Evolutionary conservation across 2,797 vertebrate species (phyloP).

Genomic region (Lepidocolaptes lacrymiger): DNA sequence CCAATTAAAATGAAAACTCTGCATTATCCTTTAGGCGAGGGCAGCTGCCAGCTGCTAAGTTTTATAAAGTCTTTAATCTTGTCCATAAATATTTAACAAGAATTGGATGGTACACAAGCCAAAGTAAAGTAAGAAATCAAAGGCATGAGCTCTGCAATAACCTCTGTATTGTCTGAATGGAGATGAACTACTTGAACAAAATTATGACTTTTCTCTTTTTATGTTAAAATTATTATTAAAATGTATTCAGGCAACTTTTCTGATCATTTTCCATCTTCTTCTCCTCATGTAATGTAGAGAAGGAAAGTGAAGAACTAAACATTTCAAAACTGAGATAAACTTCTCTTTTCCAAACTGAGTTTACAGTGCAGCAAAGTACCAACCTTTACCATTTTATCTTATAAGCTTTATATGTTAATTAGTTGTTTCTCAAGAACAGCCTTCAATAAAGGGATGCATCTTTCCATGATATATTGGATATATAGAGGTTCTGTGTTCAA

Average conservation of each 20-base stretch:
- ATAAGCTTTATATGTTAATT: background rate
- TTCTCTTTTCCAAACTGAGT: background rate
- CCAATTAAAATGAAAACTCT: slow-evolving; percentile 83
- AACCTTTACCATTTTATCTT: background rate
- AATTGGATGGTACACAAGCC: slow-evolving; percentile 79
- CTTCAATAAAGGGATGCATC: background rate
- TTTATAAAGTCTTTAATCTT: slow-evolving; percentile 84
- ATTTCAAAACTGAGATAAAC: slow-evolving; percentile 7
- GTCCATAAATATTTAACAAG: slow-evolving; percentile 85
- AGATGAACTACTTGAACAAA: slow-evolving; percentile 49
- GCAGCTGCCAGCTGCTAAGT: slow-evolving; percentile 80
- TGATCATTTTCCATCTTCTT: slow-evolving; percentile 30
- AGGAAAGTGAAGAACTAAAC: background rate
- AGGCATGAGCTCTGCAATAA: slow-evolving; percentile 67
- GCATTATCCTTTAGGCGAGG: slow-evolving; percentile 78
- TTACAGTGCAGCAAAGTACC: background rate
- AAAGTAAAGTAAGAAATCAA: slow-evolving; percentile 79
- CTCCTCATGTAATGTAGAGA: background rate
- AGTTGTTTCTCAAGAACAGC: background rate
- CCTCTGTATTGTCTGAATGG: slow-evolving; percentile 56
- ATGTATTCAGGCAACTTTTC: slow-evolving; percentile 51
- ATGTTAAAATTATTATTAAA: slow-evolving; percentile 62
- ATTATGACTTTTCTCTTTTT: slow-evolving; percentile 33
- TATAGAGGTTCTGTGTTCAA: background rate
- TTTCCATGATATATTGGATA: background rate